Evolutionary conservation across 37 sponge, comb jelly and placozoan genomes (phyloP).

Genomic region (Hexactinellida sp.): DNA sequence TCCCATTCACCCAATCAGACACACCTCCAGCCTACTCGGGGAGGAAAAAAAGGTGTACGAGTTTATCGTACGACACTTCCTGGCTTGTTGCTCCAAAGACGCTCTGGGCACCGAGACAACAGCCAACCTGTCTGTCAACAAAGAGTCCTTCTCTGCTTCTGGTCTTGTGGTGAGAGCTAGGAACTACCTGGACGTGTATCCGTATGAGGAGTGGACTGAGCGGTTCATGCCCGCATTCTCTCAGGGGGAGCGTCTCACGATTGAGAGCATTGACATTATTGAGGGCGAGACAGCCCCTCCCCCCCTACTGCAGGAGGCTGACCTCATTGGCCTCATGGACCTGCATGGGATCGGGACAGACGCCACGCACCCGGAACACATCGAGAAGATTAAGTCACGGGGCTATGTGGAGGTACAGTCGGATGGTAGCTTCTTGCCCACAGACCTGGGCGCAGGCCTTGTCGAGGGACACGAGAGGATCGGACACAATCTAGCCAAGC

Average conservation of each 20-base stretch:
- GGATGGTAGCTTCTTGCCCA: conserved; percentile 79
- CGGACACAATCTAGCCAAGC: conserved; percentile 81
- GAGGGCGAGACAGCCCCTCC: conserved; percentile 87
- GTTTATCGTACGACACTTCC: conserved; percentile 77
- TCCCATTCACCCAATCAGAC: conserved; percentile 90
- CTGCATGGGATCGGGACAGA: conserved; percentile 99
- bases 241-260: background rate
- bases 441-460: conserved; percentile 90
- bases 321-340: conserved; percentile 94
- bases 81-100: conserved; percentile 90
- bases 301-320: conserved; percentile 76
- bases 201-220: conserved; percentile 79
- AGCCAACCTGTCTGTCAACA: conserved; percentile 62
- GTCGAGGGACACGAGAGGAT: conserved; percentile 87
- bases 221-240: background rate
- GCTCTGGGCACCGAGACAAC: conserved; percentile 76
- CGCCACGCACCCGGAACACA: conserved; percentile 99
- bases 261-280: conserved; percentile 41
- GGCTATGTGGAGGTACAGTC: conserved; percentile 77
- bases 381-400: conserved; percentile 87
- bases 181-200: conserved; percentile 93
- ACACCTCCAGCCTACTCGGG: conserved; percentile 64
- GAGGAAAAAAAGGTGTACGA: conserved; percentile 81
- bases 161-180: conserved; percentile 70
- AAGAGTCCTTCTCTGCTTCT: conserved; percentile 69